These are phyloP conservation scores for Siniperca undulata DNA, from an alignment of 2,797 vertebrate species.

Conservation along the genomic window DNA sequence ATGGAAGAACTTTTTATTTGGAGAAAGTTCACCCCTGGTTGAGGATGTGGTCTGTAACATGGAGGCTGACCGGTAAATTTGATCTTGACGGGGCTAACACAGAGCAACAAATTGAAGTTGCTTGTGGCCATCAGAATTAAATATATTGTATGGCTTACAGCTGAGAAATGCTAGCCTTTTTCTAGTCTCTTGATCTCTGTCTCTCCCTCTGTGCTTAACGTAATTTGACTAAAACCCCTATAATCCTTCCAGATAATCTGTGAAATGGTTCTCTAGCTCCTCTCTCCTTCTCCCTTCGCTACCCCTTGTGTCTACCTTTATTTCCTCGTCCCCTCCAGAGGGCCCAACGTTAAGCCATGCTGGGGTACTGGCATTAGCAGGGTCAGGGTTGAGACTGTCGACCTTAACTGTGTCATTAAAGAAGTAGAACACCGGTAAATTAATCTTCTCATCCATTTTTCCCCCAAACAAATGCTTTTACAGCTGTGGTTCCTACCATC, in stretches of 20 bases:
- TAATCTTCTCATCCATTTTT: slow-evolving; percentile 83
- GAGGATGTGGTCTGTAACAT: slow-evolving; percentile 18
- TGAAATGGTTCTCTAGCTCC: slow-evolving; percentile 85
- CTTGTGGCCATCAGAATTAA: slow-evolving; percentile 82
- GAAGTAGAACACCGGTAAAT: slow-evolving; percentile 82
- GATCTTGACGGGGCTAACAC: slow-evolving; percentile 28
- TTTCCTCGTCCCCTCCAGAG: slow-evolving; percentile 68
- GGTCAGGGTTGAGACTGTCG: slow-evolving; percentile 69
- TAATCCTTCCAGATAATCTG: slow-evolving; percentile 90
- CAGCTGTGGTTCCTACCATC: slow-evolving; percentile 64
- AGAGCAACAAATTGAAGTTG: slow-evolving; percentile 58
- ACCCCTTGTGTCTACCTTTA: slow-evolving; percentile 84
- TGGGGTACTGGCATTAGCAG: slow-evolving; percentile 72
- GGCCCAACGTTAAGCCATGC: slow-evolving; percentile 71
- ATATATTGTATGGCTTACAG: slow-evolving; percentile 87
- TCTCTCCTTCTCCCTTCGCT: slow-evolving; percentile 80
- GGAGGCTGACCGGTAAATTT: slow-evolving; percentile 3
- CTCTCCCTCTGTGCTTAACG: slow-evolving; percentile 87
- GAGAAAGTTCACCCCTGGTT: background rate
- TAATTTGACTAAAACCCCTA: slow-evolving; percentile 88
- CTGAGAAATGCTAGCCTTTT: slow-evolving; percentile 87
- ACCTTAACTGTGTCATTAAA: slow-evolving; percentile 84
- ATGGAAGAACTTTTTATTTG: background rate
- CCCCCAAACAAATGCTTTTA: slow-evolving; percentile 82
- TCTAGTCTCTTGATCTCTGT: slow-evolving; percentile 85